Evolutionary conservation across 1,140 invertebrate species (phyloP), one percentile per base, ranked within the genome.

Genomic region (Globodera ellingtonae): DNA sequence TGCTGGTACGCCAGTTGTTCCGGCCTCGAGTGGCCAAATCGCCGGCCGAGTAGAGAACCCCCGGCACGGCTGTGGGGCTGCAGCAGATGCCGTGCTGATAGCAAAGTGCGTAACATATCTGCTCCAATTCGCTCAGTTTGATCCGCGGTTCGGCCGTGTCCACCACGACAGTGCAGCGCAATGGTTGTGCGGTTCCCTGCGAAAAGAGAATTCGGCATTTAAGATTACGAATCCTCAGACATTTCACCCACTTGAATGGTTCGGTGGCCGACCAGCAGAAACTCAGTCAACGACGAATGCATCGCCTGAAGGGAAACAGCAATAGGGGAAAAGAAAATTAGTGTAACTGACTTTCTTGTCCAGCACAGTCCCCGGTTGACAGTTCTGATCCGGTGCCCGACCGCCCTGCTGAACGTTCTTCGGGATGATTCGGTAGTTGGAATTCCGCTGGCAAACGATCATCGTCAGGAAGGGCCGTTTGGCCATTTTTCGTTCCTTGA

Each of bases 141-240:
- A 52, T 4, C 50, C 50, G 50, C 7, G 50, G 50, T 3, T 3
- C 9, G 7, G 82, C 44, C 4, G 81, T 67, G 50, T 82, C 81
- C 56, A 70, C n/a, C 5, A 82, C 65, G 6, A 82, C 81, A 47
- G 81, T 83, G 70, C 81, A 82, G 18, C 81, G 81, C 18, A 73
- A 59, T 18, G 81, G 81, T 35, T 83, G 81, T 0, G 81, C 81
- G 47, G 81, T 82, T 15, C 81, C 81, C 81, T 82, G 3, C 44
- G 70, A 81, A 50, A 8, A 13, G 9, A 56, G 10, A 75, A 15
- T 75, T 62, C 7, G n/a, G 35, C 21, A 74, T 6, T 52, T 9
- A 65, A 65, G 2, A 13, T 21, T 8, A 2, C 9, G 52, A 75
- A 15, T 13, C 18, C 21, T 7, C 15, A 67, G 47, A 48, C 48